Base-by-base conservation (phyloP, 2,888 invertebrate species). In the Blastobasis lacticolella region DNA sequence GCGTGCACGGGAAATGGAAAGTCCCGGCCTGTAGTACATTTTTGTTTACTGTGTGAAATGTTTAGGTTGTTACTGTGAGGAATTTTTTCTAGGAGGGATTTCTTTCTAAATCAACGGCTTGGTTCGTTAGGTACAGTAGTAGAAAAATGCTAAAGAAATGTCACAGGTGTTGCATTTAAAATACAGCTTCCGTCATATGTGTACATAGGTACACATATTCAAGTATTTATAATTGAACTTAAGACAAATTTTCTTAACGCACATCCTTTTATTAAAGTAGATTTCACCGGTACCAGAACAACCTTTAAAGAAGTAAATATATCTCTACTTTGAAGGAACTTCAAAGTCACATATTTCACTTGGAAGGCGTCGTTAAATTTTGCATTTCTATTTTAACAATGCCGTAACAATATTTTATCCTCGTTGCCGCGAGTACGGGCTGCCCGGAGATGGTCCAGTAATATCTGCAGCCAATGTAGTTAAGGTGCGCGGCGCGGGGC, bases 1-100 rank as follows among this genome's bases (percentile, higher is more conserved):
- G 55, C 42, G 10, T 23, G 72, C 56, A 63, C 58, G 61, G 71
- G 51, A 47, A 51, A 49, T 10, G 52, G 69, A 67, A 75, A 78
- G 65, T 74, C 57, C 63, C 52, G 60, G 23, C 41, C 36, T 40
- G 5, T 41, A 1, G 42, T 8, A 37, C n/a, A n/a, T n/a, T n/a
- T n/a, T n/a, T n/a, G n/a, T n/a, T n/a, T n/a, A n/a, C n/a, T n/a
- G n/a, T n/a, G n/a, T n/a, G n/a, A n/a, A n/a, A n/a, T n/a, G n/a
- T n/a, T n/a, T n/a, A n/a, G n/a, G n/a, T n/a, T n/a, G n/a, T n/a
- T n/a, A n/a, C n/a, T 38, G 9, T 46, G 7, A 4, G 2, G 8
- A 36, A 2, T 23, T 23, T 23, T 23, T 23, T 23, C 23, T 23
- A 23, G 23, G 23, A 23, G 23, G 23, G 23, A 23, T 23, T 23